Evolutionary conservation across 2,113 vertebrate species (phyloP).

Genomic region (human): DNA sequence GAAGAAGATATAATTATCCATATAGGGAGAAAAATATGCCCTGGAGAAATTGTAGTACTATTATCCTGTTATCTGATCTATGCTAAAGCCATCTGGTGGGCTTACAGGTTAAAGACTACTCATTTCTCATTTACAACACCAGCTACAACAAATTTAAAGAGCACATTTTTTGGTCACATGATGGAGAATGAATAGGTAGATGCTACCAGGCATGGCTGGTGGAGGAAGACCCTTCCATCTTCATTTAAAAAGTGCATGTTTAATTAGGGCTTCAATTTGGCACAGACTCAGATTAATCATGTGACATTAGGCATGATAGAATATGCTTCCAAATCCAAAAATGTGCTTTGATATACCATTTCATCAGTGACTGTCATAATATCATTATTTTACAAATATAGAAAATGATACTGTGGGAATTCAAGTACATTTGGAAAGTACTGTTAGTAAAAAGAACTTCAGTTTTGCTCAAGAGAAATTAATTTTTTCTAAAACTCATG

Average conservation of each 20-base stretch:
- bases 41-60: background rate
- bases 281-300: background rate
- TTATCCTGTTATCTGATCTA: background rate
- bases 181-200: background rate
- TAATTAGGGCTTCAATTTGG: background rate
- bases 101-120: background rate
- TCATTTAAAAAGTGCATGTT: background rate
- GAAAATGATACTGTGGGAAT: background rate
- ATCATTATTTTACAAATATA: background rate
- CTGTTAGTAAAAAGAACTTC: background rate
- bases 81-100: background rate
- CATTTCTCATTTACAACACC: background rate
- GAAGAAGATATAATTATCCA: background rate
- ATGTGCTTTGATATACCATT: background rate
- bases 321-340: background rate
- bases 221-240: background rate
- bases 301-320: background rate
- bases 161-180: background rate
- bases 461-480: background rate
- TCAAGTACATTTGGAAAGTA: background rate
- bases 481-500: background rate
- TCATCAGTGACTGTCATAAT: background rate
- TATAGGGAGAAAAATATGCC: background rate
- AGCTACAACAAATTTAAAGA: slow-evolving; percentile 1
- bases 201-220: background rate